These are phyloP conservation scores for Perca schrenkii DNA, from an alignment of 2,113 vertebrate species.

Conservation along the genomic window DNA sequence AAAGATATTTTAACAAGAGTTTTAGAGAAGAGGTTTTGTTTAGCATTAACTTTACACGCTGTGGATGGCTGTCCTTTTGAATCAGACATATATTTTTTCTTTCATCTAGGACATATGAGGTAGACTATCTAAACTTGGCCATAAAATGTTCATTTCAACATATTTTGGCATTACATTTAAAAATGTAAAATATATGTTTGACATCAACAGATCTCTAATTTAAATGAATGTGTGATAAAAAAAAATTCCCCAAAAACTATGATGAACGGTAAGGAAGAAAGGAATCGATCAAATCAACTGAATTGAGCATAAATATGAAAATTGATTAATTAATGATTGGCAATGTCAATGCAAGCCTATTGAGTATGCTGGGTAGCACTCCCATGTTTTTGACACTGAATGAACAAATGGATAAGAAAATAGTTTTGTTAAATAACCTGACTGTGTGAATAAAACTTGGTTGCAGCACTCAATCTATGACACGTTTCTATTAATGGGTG, in stretches of 20 bases:
- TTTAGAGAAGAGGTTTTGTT: background rate
- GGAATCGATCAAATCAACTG: fast-evolving
- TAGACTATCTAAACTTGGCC: conserved; percentile 66
- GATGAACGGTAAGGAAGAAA: background rate
- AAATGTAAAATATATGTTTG: conserved; percentile 12
- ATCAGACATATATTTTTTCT: conserved; percentile 8
- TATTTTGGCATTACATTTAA: conserved; percentile 54
- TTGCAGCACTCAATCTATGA: conserved; percentile 12
- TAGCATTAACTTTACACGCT: background rate
- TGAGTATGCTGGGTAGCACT: background rate
- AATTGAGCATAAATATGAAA: conserved; percentile 3
- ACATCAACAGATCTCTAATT: background rate
- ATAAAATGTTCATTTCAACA: conserved; percentile 18
- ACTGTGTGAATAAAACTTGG: conserved; percentile 8
- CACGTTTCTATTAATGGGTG: background rate
- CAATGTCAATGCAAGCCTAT: background rate
- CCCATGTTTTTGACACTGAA: background rate
- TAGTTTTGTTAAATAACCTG: background rate
- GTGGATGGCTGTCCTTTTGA: conserved; percentile 8
- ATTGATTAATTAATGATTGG: background rate
- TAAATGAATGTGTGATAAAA: conserved; percentile 49
- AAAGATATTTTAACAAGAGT: background rate
- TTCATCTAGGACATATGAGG: conserved; percentile 38
- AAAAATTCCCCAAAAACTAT: background rate
- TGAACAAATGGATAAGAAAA: background rate